A percentile compares a stretch with the other conserved stretches of the same genome.
These are phyloP conservation scores for Elaphurus davidianus DNA, from an alignment of 2,113 vertebrate genomes.

Conservation along the genomic window DNA sequence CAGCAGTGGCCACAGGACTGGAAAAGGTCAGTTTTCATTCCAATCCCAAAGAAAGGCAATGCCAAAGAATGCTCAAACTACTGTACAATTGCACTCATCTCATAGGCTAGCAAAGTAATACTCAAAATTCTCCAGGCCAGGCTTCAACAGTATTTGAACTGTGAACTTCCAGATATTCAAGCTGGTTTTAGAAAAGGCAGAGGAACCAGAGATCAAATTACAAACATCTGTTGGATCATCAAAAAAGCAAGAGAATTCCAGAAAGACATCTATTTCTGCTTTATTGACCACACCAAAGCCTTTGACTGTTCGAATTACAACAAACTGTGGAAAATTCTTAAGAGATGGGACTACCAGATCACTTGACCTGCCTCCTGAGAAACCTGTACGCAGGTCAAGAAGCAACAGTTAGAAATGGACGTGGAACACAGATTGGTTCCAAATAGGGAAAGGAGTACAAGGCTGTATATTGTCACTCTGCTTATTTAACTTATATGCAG, in stretches of 20 bases:
- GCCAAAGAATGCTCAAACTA: neutral
- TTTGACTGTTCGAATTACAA: neutral
- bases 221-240: neutral
- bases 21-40: neutral
- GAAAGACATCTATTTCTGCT: neutral
- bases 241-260: neutral
- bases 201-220: neutral
- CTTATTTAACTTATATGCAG: neutral
- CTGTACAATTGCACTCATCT: neutral
- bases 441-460: neutral
- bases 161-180: neutral
- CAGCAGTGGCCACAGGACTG: neutral
- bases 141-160: neutral
- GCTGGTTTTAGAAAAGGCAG: neutral
- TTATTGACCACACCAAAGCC: neutral
- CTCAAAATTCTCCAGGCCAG: neutral
- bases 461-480: neutral
- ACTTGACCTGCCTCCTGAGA: neutral
- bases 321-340: neutral
- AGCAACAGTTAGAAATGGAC: neutral
- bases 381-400: neutral
- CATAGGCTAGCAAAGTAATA: neutral
- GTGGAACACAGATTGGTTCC: neutral
- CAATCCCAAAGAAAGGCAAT: neutral
- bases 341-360: neutral